Conservation (phyloP, 37 sponge, comb jelly and placozoan genomes). For the Hormiphora californensis region DNA sequence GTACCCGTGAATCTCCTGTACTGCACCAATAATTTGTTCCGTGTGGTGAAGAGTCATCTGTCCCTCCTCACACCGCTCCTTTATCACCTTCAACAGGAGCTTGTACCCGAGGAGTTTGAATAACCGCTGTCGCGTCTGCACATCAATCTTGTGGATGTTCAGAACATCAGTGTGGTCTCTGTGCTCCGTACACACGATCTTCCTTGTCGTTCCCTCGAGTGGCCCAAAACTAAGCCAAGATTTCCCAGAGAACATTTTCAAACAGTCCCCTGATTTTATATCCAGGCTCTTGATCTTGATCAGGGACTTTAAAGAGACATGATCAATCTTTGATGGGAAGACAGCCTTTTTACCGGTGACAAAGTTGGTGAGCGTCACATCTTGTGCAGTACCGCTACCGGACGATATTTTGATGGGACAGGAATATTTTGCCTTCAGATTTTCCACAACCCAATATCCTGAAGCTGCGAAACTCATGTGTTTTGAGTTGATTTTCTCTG, state of each 20-base stretch:
- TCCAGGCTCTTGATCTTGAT: slow-evolving; percentile 24
- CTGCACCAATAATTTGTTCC: not conserved
- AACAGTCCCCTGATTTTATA: slow-evolving; percentile 28
- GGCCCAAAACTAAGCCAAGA: slow-evolving; percentile 27
- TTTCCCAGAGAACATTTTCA: slow-evolving; percentile 17
- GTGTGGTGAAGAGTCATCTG: not conserved
- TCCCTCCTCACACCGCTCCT: not conserved
- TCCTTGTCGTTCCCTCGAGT: slow-evolving; percentile 9
- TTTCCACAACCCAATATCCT: slow-evolving; percentile 23
- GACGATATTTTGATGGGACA: not conserved
- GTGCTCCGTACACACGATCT: slow-evolving; percentile 12
- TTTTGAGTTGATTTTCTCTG: not conserved
- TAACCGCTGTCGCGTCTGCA: not conserved
- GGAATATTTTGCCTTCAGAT: slow-evolving; percentile 32
- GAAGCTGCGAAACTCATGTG: not conserved
- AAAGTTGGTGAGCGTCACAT: slow-evolving; percentile 15
- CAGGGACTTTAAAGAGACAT: slow-evolving; percentile 13
- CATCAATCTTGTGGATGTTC: slow-evolving; percentile 13
- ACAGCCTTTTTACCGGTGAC: slow-evolving; percentile 15
- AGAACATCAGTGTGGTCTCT: slow-evolving; percentile 41
- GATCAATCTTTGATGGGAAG: slow-evolving; percentile 2
- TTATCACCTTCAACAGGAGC: slow-evolving; percentile 7
- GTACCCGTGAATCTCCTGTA: slow-evolving; percentile 15
- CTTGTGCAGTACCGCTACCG: not conserved
- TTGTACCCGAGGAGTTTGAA: slow-evolving; percentile 44